Base-by-base conservation (phyloP, 2,888 invertebrate species). In the Antheraea yamamai region DNA sequence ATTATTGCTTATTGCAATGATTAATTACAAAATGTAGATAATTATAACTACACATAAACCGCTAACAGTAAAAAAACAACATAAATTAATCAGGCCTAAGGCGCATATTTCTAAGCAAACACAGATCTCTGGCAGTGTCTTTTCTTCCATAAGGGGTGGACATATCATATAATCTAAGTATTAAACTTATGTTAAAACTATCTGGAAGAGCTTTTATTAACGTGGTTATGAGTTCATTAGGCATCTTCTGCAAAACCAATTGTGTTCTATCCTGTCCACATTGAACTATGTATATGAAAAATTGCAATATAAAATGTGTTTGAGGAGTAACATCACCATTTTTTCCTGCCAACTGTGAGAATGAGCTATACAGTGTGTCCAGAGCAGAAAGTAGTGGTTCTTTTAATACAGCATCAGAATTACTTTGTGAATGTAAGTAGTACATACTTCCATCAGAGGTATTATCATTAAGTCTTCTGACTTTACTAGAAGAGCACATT, bases 51-150 rank as follows among this genome's bases (percentile, higher is more conserved):
- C 64, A 26, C 10, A 66, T 26, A 1, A 1, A 66, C 0, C 2
- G 26, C 26, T 30, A 26, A 3, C 26, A 61, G 10, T 30, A 1
- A 30, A 66, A 64, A 64, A 52, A 72, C 47, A 77, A 75, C n/a
- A 30, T 47, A 75, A 58, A 72, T 84, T 85, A 95, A 75, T 94
- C 94, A 30, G 96, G 96, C 83, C 96, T 95, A 55, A 97, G 92
- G 82, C 96, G 96, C 95, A 98, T 97, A 91, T 98, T 98, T 78
- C 98, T 95, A 83, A 98, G 95, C 84, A 98, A 96, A 88, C 98
- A 98, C 76, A 99, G 94, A 90, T 98, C 98, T 84, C 98, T 96
- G 0, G 98, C 98, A 75, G 98, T 98, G 76, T 97, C 96, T 87
- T 97, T 97, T 75, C 98, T 96, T 1, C 98, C 98, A 75, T 96